phyloP scores from a whole-genome alignment of 2,113 vertebrate species.

The Xyrauchen texanus region DNA sequence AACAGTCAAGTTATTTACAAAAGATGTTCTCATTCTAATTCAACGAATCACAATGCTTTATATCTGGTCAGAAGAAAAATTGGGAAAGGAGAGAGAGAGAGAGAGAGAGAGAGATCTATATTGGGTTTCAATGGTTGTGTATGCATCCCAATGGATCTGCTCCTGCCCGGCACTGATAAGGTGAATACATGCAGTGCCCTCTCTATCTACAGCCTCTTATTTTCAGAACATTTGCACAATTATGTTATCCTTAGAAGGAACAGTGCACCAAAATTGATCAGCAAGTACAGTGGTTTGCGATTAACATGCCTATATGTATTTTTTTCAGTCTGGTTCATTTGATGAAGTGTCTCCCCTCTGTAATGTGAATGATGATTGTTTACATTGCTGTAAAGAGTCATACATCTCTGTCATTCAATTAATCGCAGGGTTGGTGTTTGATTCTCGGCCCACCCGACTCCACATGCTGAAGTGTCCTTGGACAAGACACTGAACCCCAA shows the following conservation, averaged over 20 bases:
- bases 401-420: neutral
- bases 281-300: conserved; percentile 16
- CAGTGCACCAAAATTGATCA: conserved; percentile 14
- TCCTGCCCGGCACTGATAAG: conserved; percentile 42
- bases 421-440: too few relatives aligned
- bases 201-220: conserved; percentile 35
- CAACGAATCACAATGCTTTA: conserved; percentile 2
- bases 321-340: too few relatives aligned
- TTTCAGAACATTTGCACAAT: conserved; percentile 53
- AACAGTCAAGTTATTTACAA: too few relatives aligned
- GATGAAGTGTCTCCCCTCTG: too few relatives aligned
- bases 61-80: neutral
- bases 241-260: conserved; percentile 34
- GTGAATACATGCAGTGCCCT: conserved; percentile 42
- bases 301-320: neutral
- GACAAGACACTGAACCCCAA: too few relatives aligned
- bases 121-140: neutral
- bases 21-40: neutral
- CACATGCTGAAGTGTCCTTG: too few relatives aligned
- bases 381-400: too few relatives aligned
- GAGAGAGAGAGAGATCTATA: too few relatives aligned
- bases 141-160: conserved; percentile 21
- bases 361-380: too few relatives aligned
- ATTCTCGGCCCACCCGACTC: too few relatives aligned
- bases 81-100: neutral